Base-by-base conservation (phyloP, 2,113 vertebrate genomes). In the Ramphastos sulfuratus region DNA sequence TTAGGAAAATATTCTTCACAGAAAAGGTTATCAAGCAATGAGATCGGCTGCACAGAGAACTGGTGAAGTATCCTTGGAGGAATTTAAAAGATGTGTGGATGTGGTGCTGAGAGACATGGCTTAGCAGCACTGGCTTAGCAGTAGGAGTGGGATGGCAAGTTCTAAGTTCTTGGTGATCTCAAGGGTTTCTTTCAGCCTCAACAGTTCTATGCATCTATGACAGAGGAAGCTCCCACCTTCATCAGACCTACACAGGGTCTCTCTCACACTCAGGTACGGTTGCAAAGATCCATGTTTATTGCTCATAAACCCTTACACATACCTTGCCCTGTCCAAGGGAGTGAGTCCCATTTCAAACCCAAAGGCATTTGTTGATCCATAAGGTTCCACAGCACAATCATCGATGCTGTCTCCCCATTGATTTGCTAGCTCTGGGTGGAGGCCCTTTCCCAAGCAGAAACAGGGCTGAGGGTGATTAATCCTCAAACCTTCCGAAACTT, bases 371-470 rank as follows among this genome's bases (percentile, higher is more conserved):
- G 10, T 28, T 50, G 59, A 54, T 27, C 30, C 8, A 6, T 44
- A 55, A 67, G 0, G 1, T 82, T 73, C 63, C 72, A 8, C 25
- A 77, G 39, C 39, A 12, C 0, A 0, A 14, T 8, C 55, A 27
- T 9, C 61, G 31, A 56, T 31, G 42, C 67, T 50, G 24, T 6
- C 24, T 80, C 52, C 70, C 24, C 0, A 0, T 5, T 13, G 24
- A 50, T 27, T 50, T 70, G 17, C 1, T n/a, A 23, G 39, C 42
- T 16, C 42, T 61, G 52, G 52, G 64, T 1, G 2, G 69, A 77
- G 42, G 21, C 33, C 12, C 15, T 33, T 83, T 60, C 82, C 61
- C 31, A 30, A 66, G 58, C 39, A 73, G 72, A 76, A 92, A 54
- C 1, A 8, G 30, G 74, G 19, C 4, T 0, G 1, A 4, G 23